phyloP scores from a whole-genome alignment of 1,140 invertebrate genomes.

The Pentalonia nigronervosa region DNA sequence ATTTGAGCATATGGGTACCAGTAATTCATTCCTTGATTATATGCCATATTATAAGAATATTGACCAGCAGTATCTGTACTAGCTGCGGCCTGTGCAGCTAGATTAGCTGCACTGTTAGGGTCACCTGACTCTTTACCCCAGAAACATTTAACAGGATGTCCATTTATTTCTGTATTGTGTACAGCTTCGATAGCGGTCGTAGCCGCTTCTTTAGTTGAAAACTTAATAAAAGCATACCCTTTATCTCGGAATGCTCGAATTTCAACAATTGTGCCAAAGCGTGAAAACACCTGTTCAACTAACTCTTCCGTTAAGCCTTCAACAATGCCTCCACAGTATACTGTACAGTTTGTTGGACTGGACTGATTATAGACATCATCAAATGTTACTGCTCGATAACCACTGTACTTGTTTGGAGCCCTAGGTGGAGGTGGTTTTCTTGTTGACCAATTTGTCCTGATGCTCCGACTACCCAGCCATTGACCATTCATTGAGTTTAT shows the following conservation, averaged over 20 bases:
- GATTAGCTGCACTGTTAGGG: conserved; percentile 69
- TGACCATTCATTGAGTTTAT: conserved; percentile 99
- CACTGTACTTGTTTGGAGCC: conserved; percentile 63
- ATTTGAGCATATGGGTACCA: conserved; percentile 75
- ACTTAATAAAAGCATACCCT: conserved; percentile 99
- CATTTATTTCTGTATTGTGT: conserved; percentile 96
- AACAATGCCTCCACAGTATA: conserved; percentile 96
- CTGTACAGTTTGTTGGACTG: conserved; percentile 97
- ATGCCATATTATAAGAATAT: conserved; percentile 70
- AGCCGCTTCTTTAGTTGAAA: conserved; percentile 95
- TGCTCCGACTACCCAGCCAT: conserved; percentile 96
- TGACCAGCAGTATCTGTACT: conserved; percentile 66
- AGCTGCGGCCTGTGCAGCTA: conserved; percentile 64
- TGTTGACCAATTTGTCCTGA: conserved; percentile 99
- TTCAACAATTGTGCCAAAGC: conserved; percentile 95
- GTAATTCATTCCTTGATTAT: conserved; percentile 79
- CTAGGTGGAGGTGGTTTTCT: conserved; percentile 88
- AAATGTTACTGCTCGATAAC: conserved; percentile 69
- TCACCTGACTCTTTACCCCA: conserved; percentile 96
- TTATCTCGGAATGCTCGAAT: conserved; percentile 99
- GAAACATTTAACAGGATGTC: conserved; percentile 96
- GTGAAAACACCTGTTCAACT: conserved; percentile 93
- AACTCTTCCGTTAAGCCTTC: conserved; percentile 94
- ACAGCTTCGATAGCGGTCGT: conserved; percentile 96
- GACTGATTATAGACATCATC: conserved; percentile 94